These are phyloP conservation scores for Pristiophorus japonicus DNA, from an alignment of 2,113 vertebrate genomes.

Conservation along the genomic window DNA sequence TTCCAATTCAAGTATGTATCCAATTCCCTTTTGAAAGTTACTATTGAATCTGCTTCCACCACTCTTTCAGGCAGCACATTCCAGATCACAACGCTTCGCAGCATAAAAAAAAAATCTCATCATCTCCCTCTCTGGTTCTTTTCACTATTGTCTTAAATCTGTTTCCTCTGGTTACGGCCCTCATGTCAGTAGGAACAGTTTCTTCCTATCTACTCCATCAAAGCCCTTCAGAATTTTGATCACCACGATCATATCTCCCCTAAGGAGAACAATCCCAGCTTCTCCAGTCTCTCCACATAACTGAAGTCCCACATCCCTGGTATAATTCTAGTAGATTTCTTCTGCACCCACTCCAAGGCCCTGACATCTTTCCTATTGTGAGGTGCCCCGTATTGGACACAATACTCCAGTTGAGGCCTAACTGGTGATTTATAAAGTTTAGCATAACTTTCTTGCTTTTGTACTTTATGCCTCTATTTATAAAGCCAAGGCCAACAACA, in stretches of 20 bases:
- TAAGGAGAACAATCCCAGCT: neutral
- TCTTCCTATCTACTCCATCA: neutral
- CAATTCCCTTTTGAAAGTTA: neutral
- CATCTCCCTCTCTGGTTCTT: neutral
- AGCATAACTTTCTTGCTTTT: no score
- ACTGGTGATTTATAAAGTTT: no score
- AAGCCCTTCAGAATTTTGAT: neutral
- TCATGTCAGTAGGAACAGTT: no score
- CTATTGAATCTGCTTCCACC: neutral
- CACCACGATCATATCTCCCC: neutral
- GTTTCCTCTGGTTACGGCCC: no score
- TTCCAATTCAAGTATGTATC: neutral
- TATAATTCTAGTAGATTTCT: neutral
- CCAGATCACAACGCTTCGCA: neutral
- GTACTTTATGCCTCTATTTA: no score
- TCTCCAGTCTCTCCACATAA: neutral
- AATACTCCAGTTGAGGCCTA: no score
- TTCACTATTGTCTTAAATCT: neutral
- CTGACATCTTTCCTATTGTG: neutral
- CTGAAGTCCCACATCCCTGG: neutral
- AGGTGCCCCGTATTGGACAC: neutral
- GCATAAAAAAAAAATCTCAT: neutral
- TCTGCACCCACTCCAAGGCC: neutral
- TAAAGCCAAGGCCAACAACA: no score
- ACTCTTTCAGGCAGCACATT: neutral